phyloP scores from a whole-genome alignment of 2,888 invertebrate species.

The Boloria selene region DNA sequence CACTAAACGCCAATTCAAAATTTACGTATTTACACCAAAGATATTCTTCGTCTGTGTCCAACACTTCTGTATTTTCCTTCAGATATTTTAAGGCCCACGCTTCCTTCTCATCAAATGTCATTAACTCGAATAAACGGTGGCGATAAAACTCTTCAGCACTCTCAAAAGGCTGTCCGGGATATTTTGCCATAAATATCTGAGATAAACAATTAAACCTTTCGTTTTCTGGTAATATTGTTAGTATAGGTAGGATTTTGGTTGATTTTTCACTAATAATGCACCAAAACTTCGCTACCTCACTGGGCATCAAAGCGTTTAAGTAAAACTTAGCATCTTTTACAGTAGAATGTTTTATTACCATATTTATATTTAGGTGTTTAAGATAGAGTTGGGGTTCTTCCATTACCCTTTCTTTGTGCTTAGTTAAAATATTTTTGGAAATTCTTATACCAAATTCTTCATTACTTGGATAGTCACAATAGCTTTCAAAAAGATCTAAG shows the following conservation, averaged over 20 bases:
- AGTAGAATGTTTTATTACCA: slow-evolving; percentile 47
- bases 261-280: slow-evolving; percentile 43
- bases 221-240: slow-evolving; percentile 50
- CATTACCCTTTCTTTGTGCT: slow-evolving; percentile 55
- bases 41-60: slow-evolving; percentile 52
- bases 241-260: slow-evolving; percentile 45
- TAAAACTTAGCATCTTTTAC: slow-evolving; percentile 53
- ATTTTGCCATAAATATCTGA: slow-evolving; percentile 50
- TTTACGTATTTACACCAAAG: slow-evolving; percentile 57
- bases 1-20: slow-evolving; percentile 53
- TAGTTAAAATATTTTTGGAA: slow-evolving; percentile 50
- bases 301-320: slow-evolving; percentile 48
- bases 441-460: slow-evolving; percentile 48
- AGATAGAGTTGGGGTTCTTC: slow-evolving; percentile 51
- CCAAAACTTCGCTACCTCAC: slow-evolving; percentile 50
- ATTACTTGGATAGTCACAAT: slow-evolving; percentile 6
- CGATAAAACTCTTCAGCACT: slow-evolving; percentile 49
- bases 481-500: slow-evolving; percentile 55
- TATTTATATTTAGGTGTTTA: slow-evolving; percentile 45
- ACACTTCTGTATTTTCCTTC: slow-evolving; percentile 48
- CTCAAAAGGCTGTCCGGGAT: slow-evolving; percentile 53
- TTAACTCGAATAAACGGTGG: slow-evolving; percentile 46
- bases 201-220: slow-evolving; percentile 52
- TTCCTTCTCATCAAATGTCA: slow-evolving; percentile 53
- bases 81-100: slow-evolving; percentile 58